Evolutionary conservation across 2,888 invertebrate genomes (phyloP).

Genomic region (Coecobrya sp.): DNA sequence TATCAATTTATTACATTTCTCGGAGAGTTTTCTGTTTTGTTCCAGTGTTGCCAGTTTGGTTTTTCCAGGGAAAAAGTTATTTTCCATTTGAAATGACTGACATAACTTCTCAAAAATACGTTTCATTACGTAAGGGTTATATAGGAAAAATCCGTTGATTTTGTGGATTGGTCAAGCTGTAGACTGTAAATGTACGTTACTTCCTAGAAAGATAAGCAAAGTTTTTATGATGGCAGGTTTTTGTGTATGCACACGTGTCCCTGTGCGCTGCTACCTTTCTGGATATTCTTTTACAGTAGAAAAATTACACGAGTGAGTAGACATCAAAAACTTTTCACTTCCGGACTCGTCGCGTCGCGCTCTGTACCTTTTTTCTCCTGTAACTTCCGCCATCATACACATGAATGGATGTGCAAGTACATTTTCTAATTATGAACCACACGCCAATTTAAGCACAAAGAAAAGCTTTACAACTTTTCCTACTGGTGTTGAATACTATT

Average conservation of each 20-base stretch:
- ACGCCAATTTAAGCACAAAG: not conserved
- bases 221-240: not conserved
- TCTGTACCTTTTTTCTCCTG: not conserved
- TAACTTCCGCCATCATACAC: not conserved
- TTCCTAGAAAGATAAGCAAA: not conserved
- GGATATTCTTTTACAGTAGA: not conserved
- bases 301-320: constrained; percentile 48
- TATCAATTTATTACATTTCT: constrained; percentile 74
- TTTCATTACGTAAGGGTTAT: not conserved
- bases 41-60: not conserved
- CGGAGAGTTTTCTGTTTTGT: constrained; percentile 20
- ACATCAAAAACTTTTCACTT: constrained; percentile 18
- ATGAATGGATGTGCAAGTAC: not conserved
- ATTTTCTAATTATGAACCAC: constrained; percentile 51
- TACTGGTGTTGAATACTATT: not conserved
- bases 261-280: not conserved
- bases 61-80: not conserved
- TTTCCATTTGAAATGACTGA: not conserved
- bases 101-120: not conserved
- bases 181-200: not conserved
- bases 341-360: constrained; percentile 4
- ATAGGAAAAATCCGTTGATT: not conserved
- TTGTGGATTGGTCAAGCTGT: not conserved
- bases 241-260: constrained; percentile 33
- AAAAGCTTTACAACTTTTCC: constrained; percentile 49